Evolutionary conservation across 1,140 invertebrate species (phyloP).

Genomic region (Megalonaias nervosa): DNA sequence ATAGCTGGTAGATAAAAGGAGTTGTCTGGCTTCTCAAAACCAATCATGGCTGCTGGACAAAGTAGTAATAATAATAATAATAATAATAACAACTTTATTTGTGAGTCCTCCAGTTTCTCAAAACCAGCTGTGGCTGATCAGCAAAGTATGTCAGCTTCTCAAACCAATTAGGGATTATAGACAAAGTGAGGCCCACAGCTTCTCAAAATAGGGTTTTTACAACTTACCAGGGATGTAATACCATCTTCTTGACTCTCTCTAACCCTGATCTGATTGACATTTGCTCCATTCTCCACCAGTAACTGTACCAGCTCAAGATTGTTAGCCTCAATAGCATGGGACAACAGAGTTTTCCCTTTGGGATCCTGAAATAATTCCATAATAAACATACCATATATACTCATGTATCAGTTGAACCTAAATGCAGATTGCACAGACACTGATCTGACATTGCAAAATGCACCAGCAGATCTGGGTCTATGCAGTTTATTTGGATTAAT

Average conservation of each 20-base stretch:
- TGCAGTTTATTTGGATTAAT: too few species aligned
- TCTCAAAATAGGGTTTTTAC: too few species aligned
- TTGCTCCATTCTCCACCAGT: slow-evolving; percentile 40
- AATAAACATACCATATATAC: not conserved
- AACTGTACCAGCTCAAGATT: slow-evolving; percentile 47
- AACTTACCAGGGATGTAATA: not conserved
- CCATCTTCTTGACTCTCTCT: slow-evolving; percentile 40
- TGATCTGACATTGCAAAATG: not conserved
- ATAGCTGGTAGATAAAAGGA: too few species aligned
- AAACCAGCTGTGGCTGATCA: too few species aligned
- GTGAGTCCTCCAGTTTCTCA: too few species aligned
- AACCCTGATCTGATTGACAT: slow-evolving; percentile 43
- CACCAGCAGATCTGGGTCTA: not conserved
- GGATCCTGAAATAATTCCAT: slow-evolving; percentile 34
- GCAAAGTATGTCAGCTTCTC: too few species aligned
- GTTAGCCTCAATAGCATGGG: slow-evolving; percentile 47
- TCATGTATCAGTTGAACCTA: not conserved
- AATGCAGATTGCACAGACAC: not conserved
- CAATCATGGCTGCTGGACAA: too few species aligned
- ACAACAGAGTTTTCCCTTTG: slow-evolving; percentile 44
- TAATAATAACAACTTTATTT: too few species aligned
- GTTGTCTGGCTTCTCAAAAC: too few species aligned
- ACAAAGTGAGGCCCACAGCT: too few species aligned
- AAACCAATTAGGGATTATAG: too few species aligned
- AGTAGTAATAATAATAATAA: too few species aligned